Conservation (phyloP, 2,888 invertebrate species). For the Mellilla xanthometata region DNA sequence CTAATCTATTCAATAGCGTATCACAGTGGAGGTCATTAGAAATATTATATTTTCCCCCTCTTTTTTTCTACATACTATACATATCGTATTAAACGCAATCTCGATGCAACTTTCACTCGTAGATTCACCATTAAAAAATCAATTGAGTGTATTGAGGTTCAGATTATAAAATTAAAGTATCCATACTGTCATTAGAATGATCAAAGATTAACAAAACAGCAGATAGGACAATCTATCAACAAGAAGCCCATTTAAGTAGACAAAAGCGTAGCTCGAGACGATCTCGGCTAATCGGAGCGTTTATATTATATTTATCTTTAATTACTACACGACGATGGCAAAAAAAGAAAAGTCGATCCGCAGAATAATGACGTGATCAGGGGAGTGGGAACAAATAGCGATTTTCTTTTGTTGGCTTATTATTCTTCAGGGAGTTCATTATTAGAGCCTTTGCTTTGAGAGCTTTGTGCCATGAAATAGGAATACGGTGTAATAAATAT, state of each 20-base stretch:
- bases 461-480: slow-evolving; percentile 26
- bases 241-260: slow-evolving; percentile 70
- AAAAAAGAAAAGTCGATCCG: slow-evolving; percentile 51
- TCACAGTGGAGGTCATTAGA: too few species aligned
- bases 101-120: too few species aligned
- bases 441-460: slow-evolving; percentile 52
- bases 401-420: slow-evolving; percentile 81
- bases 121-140: too few species aligned
- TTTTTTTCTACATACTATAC: too few species aligned
- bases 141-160: too few species aligned
- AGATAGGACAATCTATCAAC: slow-evolving; percentile 71
- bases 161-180: too few species aligned
- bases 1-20: too few species aligned
- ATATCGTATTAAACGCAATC: too few species aligned
- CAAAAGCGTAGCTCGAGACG: slow-evolving; percentile 63
- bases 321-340: slow-evolving; percentile 69
- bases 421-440: slow-evolving; percentile 76
- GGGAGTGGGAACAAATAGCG: slow-evolving; percentile 75
- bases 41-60: too few species aligned
- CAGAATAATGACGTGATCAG: slow-evolving; percentile 72
- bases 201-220: slow-evolving; percentile 75
- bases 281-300: slow-evolving; percentile 66
- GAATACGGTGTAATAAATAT: neutral
- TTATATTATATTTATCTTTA: slow-evolving; percentile 82
- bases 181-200: slow-evolving; percentile 2